Evolutionary conservation across 37 sponge, comb jelly and placozoan genomes (phyloP).

Genomic region (Diacarnus erythraeanus): DNA sequence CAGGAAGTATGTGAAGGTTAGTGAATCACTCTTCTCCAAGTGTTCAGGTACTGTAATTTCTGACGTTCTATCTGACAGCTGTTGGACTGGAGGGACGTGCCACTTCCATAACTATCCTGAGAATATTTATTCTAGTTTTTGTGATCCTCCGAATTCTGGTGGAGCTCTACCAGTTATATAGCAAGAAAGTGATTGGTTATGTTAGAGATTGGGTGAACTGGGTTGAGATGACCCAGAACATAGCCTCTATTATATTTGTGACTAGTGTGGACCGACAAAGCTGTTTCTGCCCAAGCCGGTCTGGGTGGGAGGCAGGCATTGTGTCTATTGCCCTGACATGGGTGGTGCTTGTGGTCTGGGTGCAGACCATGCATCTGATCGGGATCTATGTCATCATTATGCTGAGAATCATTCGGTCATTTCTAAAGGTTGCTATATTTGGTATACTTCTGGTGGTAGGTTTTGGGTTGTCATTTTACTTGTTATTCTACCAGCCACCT

Average conservation of each 20-base stretch:
- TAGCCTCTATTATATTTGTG: too few relatives aligned
- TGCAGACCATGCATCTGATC: slow-evolving; percentile 42
- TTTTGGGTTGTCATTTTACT: slow-evolving; percentile 87
- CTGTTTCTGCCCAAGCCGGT: background rate
- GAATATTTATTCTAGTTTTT: background rate
- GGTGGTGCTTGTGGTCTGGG: background rate
- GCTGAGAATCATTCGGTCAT: slow-evolving; percentile 78
- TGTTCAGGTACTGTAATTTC: too few relatives aligned
- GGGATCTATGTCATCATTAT: slow-evolving; percentile 96
- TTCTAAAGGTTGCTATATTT: slow-evolving; percentile 74
- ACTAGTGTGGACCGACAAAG: background rate
- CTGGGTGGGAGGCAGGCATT: background rate
- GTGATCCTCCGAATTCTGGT: background rate
- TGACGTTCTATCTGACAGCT: too few relatives aligned
- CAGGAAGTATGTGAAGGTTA: too few relatives aligned
- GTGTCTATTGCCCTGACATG: background rate
- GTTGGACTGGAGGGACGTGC: too few relatives aligned
- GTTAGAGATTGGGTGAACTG: slow-evolving; percentile 50
- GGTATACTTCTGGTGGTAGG: slow-evolving; percentile 75
- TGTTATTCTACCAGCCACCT: slow-evolving; percentile 58
- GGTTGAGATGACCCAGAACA: too few relatives aligned
- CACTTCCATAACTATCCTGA: too few relatives aligned
- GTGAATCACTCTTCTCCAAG: too few relatives aligned
- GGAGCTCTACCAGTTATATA: background rate
- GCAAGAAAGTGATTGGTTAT: too few relatives aligned